A percentile compares a stretch with the other conserved stretches of the same genome.
Conservation (phyloP, 2,113 vertebrate genomes). For the Gasterosteus nipponicus region DNA sequence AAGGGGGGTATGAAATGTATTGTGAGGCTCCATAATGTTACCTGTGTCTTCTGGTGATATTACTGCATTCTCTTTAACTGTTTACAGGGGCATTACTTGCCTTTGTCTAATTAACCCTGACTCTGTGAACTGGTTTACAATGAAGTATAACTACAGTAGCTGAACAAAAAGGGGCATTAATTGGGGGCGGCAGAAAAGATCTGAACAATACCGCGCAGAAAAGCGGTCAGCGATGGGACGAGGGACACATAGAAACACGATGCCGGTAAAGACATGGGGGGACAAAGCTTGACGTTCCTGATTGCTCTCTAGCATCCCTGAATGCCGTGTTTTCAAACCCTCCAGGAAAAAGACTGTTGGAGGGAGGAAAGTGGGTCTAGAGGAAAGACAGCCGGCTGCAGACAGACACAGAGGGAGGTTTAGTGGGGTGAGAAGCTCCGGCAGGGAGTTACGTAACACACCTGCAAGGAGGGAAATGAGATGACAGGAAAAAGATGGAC, state of each 20-base stretch:
- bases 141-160: conserved; percentile 5
- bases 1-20: neutral
- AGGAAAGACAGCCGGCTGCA: conserved; percentile 35
- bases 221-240: conserved; percentile 19
- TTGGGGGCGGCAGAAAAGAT: too few species aligned
- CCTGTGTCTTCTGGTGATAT: neutral
- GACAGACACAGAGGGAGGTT: conserved; percentile 36
- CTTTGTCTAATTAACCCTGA: neutral
- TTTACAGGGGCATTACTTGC: neutral
- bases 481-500: conserved; percentile 29
- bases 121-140: neutral
- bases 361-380: conserved; percentile 7
- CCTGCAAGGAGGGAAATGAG: conserved; percentile 44
- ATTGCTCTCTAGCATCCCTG: conserved; percentile 12
- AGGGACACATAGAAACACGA: conserved; percentile 35
- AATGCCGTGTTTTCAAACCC: conserved; percentile 23
- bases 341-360: conserved; percentile 19
- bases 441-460: conserved; percentile 56
- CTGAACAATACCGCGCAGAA: conserved; percentile 58
- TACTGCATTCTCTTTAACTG: neutral
- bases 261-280: conserved; percentile 29
- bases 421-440: conserved; percentile 18
- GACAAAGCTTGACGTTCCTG: conserved; percentile 20
- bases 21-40: neutral
- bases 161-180: too few species aligned